Base-by-base conservation (phyloP, 2,888 invertebrate species). In the Sacculina carcini region DNA sequence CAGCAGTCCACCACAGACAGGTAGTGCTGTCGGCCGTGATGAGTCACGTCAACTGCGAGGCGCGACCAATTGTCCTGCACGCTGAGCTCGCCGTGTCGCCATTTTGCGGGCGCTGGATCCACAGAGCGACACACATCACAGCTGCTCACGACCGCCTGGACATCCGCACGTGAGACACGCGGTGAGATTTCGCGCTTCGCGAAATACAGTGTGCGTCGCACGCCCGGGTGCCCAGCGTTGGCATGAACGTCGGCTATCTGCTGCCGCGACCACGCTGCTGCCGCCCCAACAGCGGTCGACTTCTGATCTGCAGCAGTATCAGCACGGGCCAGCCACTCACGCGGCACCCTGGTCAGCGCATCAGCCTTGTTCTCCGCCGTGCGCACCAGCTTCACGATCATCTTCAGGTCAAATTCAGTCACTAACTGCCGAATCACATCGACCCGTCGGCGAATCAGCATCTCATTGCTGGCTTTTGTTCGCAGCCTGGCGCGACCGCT, bases 401-500 rank as follows among this genome's bases (percentile, higher is more conserved):
- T 47, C 23, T 28, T n/a, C 42, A 50, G 19, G 19, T n/a, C n/a
- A n/a, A 38, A 21, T 21, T 38, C 38, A 9, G 7, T 14, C 19
- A 14, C n/a, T 21, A 38, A 21, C 38, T 38, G 14, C 16, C 38
- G 38, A 21, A 38, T 19, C 19, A 38, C 7, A 19, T 14, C n/a
- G 38, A 38, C 38, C 9, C 49, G 42, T n/a, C 52, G 29, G 5
- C 32, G 44, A 31, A 52, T 52, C 19, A 52, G 36, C 52, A 52
- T 44, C 28, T 50, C 44, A 6, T 1, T 36, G 2, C n/a, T n/a
- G 9, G 44, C 46, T 24, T 40, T 49, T 3, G 52, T 52, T 40
- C 42, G 12, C 23, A 53, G 24, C 14, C 44, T 44, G 7, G 32
- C 36, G 12, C n/a, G 9, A 1, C 46, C 42, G n/a, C 12, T 26